Base-by-base conservation (phyloP, 2,888 invertebrate species). In the Cheilosia scutellata region DNA sequence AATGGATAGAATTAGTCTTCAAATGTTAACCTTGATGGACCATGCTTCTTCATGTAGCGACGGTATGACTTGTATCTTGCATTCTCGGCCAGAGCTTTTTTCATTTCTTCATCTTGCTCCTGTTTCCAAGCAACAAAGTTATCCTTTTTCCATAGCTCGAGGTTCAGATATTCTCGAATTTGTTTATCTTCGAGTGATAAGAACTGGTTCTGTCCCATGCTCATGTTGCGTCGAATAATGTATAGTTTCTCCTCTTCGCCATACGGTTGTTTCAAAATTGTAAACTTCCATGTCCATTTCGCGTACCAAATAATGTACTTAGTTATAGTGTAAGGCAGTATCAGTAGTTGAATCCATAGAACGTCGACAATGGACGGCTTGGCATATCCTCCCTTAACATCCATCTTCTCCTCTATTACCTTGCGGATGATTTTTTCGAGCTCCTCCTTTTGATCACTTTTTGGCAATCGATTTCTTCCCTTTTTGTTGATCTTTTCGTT, bases 381-480 rank as follows among this genome's bases (percentile, higher is more conserved):
- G 0, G 97, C 96, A 92, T 98, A 98, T 0, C 97, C 97, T 20
- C 98, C 98, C 90, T 97, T 95, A 58, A 98, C 98, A 90, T 98
- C 98, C 96, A 98, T 97, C 90, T 98, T 98, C 88, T 98, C 96
- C 92, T 96, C 97, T 77, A 98, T 96, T 2, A 98, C 95, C 90
- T 95, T 94, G 86, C 95, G 94, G 71, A 98, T 95, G 47, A 97
- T 94, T 78, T 93, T 94, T 90, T 98, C 98, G 87, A 96, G 95
- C 91, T 97, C 96, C 88, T 96, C 95, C 91, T 95, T 96, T 88
- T 94, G 94, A 89, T 95, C 95, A 3, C 93, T 90, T 90, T 95
- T 95, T 42, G 93, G 93, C 47, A 93, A 88, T 89, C 94, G 95
- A 84, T 92, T 93, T 89, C 94, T 94, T 82, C 93, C 94, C 66